Conservation (phyloP, 2,113 vertebrate genomes). For the Amphilophus citrinellus region DNA sequence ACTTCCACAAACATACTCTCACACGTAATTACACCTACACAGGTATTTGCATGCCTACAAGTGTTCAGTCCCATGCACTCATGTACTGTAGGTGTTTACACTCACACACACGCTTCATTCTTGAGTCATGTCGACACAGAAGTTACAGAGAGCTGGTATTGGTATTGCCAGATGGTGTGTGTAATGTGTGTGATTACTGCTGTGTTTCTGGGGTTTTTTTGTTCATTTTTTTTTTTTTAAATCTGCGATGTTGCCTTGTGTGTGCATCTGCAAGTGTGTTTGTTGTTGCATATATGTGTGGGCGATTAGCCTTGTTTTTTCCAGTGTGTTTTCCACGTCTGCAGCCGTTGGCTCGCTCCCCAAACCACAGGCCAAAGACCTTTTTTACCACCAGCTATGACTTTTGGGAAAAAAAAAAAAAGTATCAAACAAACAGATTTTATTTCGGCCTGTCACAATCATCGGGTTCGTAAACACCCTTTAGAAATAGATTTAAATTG, state of each 20-base stretch:
- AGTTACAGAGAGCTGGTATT: constrained; percentile 49
- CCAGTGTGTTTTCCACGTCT: constrained; percentile 13
- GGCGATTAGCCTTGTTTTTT: constrained; percentile 57
- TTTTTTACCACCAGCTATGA: constrained; percentile 40
- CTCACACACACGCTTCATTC: constrained; percentile 16
- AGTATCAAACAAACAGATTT: constrained; percentile 16
- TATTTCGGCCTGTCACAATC: constrained; percentile 27
- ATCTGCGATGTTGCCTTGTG: constrained; percentile 29
- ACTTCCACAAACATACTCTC: constrained; percentile 14
- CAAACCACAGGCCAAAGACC: constrained; percentile 24
- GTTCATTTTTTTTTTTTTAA: constrained; percentile 47
- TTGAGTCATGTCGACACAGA: constrained; percentile 45
- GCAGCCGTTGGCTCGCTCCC: constrained; percentile 24
- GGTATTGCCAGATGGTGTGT: constrained; percentile 63
- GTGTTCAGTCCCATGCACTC: constrained; percentile 30
- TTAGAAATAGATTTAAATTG: constrained; percentile 15
- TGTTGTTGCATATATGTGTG: constrained; percentile 47
- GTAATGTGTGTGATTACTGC: constrained; percentile 56
- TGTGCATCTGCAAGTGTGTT: constrained; percentile 32
- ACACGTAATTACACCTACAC: constrained; percentile 32
- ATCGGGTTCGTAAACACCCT: constrained; percentile 32
- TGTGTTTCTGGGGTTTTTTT: constrained; percentile 35
- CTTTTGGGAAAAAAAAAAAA: constrained; percentile 8
- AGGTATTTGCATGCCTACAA: constrained; percentile 10
- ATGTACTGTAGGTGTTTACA: constrained; percentile 31